A percentile compares a stretch with the other conserved stretches of the same genome.
These are phyloP conservation scores for Callosobruchus maculatus DNA, from an alignment of 2,888 invertebrate genomes.

Conservation along the genomic window DNA sequence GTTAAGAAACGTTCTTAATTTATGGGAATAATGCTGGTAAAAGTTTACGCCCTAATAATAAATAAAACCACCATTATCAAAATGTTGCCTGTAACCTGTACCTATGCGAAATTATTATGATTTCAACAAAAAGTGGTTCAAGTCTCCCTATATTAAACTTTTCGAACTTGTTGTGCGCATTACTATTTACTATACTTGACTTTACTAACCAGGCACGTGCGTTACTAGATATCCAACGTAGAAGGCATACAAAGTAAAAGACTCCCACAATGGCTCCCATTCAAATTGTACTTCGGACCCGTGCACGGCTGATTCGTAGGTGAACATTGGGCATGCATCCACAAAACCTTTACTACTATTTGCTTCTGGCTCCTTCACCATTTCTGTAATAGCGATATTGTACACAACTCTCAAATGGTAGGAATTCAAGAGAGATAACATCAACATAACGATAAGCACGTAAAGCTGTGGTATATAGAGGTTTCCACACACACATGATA, in stretches of 20 bases:
- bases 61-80: no score
- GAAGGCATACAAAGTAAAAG: constrained; percentile 74
- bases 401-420: constrained; percentile 42
- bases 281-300: constrained; percentile 42
- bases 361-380: constrained; percentile 29
- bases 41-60: no score
- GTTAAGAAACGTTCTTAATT: no score
- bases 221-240: constrained; percentile 83
- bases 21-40: no score
- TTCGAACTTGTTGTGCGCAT: no score
- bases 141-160: no score
- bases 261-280: constrained; percentile 68
- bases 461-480: constrained; percentile 46
- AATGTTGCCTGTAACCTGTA: no score
- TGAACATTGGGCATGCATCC: constrained; percentile 14
- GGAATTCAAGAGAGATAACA: constrained; percentile 41
- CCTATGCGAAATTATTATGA: no score
- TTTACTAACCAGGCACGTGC: constrained; percentile 58
- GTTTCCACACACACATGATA: constrained; percentile 19
- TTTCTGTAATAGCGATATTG: constrained; percentile 45
- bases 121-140: no score
- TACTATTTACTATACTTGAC: neutral
- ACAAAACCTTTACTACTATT: constrained; percentile 1
- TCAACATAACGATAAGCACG: constrained; percentile 54
- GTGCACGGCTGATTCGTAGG: constrained; percentile 4